Evolutionary conservation across 2,888 invertebrate genomes (phyloP).

Genomic region (Erebia epiphron): DNA sequence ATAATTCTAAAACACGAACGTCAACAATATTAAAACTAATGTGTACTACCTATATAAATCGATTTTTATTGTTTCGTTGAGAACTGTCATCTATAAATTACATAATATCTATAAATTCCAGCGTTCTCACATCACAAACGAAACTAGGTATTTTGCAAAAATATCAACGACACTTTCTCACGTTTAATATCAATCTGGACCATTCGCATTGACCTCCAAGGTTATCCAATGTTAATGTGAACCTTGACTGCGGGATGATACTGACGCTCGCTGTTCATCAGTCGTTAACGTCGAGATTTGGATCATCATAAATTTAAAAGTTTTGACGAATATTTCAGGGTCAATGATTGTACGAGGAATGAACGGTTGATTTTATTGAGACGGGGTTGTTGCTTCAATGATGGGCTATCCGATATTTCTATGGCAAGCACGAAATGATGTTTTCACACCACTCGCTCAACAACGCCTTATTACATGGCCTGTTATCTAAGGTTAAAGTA

Average conservation of each 20-base stretch:
- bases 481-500: too few species aligned
- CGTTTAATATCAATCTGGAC: slow-evolving; percentile 20
- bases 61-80: too few species aligned
- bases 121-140: neutral
- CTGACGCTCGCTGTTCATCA: slow-evolving; percentile 14
- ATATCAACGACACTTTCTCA: slow-evolving; percentile 3
- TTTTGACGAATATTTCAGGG: neutral
- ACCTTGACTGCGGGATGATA: slow-evolving; percentile 46
- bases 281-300: slow-evolving; percentile 16
- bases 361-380: too few species aligned
- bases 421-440: too few species aligned
- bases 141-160: neutral
- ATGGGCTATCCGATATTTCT: too few species aligned
- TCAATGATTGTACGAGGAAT: too few species aligned
- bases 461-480: too few species aligned
- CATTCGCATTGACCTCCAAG: slow-evolving; percentile 26
- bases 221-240: slow-evolving; percentile 40
- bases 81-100: neutral
- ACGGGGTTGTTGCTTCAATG: too few species aligned
- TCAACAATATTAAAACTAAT: too few species aligned
- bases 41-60: too few species aligned
- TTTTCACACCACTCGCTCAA: too few species aligned
- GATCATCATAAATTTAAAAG: neutral
- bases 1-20: too few species aligned
- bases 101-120: neutral